Evolutionary conservation across 2,113 vertebrate species (phyloP).

Genomic region (Benitochromis conjunctus): DNA sequence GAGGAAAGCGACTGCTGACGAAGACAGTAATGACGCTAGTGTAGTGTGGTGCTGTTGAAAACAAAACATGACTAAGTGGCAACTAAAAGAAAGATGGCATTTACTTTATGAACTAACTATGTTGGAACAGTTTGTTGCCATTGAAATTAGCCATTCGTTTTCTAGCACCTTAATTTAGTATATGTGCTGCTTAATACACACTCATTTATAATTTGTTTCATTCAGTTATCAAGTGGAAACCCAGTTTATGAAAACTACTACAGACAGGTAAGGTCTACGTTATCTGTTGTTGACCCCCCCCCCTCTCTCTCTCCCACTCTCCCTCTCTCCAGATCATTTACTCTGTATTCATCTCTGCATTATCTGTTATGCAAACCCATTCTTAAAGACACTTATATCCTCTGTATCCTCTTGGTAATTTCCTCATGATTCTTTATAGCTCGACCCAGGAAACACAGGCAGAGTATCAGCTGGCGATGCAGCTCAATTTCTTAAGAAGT

Average conservation of each 20-base stretch:
- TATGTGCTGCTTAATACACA: neutral
- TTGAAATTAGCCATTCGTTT: neutral
- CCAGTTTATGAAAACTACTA: slow-evolving; percentile 88
- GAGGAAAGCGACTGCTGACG: neutral
- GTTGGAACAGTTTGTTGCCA: neutral
- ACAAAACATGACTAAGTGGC: neutral
- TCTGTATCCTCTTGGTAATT: neutral
- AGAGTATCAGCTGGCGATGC: slow-evolving; percentile 88
- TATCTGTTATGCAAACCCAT: neutral
- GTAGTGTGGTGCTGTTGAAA: neutral
- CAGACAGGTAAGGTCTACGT: slow-evolving; percentile 79
- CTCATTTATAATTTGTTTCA: neutral
- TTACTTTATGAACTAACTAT: neutral
- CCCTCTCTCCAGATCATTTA: neutral
- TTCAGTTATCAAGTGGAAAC: slow-evolving; percentile 85
- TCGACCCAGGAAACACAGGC: slow-evolving; percentile 87
- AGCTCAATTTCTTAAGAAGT: slow-evolving; percentile 93
- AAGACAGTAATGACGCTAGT: neutral
- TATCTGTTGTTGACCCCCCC: neutral
- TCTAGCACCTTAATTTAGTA: neutral
- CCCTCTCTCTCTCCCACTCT: neutral
- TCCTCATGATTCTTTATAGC: slow-evolving; percentile 64
- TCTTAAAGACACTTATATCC: neutral
- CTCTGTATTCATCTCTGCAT: neutral
- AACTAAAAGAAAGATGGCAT: neutral